Evolutionary conservation across 2,888 invertebrate species (phyloP).

Genomic region (Lomographa bimaculata): DNA sequence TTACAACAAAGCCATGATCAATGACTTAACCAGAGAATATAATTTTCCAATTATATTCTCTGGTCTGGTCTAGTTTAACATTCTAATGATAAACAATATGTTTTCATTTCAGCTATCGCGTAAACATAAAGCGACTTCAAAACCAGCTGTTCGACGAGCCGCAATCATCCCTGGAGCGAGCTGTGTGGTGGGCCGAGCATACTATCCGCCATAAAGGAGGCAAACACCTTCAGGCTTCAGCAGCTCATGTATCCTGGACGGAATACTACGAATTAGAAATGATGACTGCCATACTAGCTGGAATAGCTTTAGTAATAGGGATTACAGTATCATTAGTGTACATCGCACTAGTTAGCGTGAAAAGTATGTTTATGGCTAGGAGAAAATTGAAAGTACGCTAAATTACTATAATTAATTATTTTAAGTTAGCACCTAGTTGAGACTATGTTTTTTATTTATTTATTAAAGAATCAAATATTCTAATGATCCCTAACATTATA

Average conservation of each 20-base stretch:
- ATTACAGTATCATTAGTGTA: background rate
- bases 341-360: background rate
- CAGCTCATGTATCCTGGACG: background rate
- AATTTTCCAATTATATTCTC: no score
- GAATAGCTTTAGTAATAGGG: background rate
- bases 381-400: background rate
- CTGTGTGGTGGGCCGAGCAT: constrained; percentile 4
- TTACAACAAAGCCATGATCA: no score
- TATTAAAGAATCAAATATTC: no score
- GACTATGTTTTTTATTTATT: no score
- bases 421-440: no score
- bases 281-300: background rate
- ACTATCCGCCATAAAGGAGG: constrained; percentile 1
- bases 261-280: constrained; percentile 3
- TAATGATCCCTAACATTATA: no score
- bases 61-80: no score
- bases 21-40: no score
- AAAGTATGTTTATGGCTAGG: background rate
- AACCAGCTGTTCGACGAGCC: background rate
- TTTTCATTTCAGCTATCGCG: background rate
- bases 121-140: background rate
- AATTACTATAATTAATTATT: no score
- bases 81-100: no score
- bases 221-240: constrained; percentile 1
- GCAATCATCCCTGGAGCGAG: constrained; percentile 1